Conservation (phyloP, 2,888 invertebrate species). For the Antitype chi region DNA sequence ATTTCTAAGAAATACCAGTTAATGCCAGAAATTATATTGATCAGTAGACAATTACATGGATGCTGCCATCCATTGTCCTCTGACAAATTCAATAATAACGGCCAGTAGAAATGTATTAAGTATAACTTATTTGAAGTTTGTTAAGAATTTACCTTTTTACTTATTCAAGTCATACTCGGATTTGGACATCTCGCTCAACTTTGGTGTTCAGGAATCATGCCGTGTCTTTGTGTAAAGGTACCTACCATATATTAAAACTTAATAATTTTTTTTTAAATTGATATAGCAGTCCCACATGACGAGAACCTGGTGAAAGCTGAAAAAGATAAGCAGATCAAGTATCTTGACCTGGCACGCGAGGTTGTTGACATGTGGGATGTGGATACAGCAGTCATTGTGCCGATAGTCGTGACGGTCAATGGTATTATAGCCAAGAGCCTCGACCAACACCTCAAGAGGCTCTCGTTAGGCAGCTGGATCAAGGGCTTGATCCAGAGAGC, state of each 20-base stretch:
- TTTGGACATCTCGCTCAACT: conserved; percentile 50
- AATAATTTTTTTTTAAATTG: too few species aligned
- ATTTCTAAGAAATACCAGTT: background rate
- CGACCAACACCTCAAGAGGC: too few species aligned
- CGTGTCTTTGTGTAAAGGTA: conserved; percentile 30
- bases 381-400: too few species aligned
- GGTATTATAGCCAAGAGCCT: too few species aligned
- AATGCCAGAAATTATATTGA: background rate
- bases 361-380: too few species aligned
- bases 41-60: background rate
- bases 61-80: background rate
- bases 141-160: conserved; percentile 44
- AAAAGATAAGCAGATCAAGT: too few species aligned
- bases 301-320: too few species aligned
- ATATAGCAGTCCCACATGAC: too few species aligned
- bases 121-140: conserved; percentile 43
- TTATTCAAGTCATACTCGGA: conserved; percentile 51
- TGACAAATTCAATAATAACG: conserved; percentile 20
- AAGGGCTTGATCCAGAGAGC: too few species aligned
- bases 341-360: too few species aligned
- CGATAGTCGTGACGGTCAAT: too few species aligned
- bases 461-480: too few species aligned
- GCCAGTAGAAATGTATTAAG: conserved; percentile 10
- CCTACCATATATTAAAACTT: conserved; percentile 13
- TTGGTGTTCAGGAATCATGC: conserved; percentile 31